These are phyloP conservation scores for Zygothrica quintamaculata DNA, from an alignment of 2,888 invertebrate species.

Conservation along the genomic window DNA sequence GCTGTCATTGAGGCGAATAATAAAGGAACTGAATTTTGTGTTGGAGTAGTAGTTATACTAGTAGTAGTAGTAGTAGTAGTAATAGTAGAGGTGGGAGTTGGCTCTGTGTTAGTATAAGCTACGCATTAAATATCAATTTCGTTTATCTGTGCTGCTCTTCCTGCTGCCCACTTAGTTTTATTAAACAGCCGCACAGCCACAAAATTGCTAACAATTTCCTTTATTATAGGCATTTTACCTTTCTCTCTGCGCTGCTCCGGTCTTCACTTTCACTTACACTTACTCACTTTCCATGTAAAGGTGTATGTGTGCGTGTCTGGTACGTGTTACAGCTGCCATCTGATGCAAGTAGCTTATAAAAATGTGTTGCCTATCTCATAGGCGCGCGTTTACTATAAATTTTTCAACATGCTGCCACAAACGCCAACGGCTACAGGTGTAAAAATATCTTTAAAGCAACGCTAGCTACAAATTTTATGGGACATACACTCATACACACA, in stretches of 20 bases:
- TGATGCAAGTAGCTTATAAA: constrained; percentile 43
- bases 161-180: constrained; percentile 73
- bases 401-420: constrained; percentile 59
- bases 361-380: constrained; percentile 67
- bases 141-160: constrained; percentile 65
- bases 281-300: constrained; percentile 4
- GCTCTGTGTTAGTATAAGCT: constrained; percentile 19
- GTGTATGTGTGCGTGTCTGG: constrained; percentile 18
- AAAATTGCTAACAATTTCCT: constrained; percentile 78
- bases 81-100: not conserved
- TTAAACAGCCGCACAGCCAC: constrained; percentile 60
- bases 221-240: constrained; percentile 61
- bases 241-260: too few relatives aligned
- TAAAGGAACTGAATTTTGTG: constrained; percentile 14
- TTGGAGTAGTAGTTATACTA: too few relatives aligned
- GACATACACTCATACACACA: too few relatives aligned
- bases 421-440: constrained; percentile 69
- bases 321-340: constrained; percentile 73
- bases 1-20: constrained; percentile 43
- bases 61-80: not conserved
- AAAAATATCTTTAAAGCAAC: constrained; percentile 57
- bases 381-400: constrained; percentile 72
- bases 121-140: constrained; percentile 77
- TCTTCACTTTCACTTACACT: too few relatives aligned
- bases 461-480: constrained; percentile 53